Base-by-base conservation (phyloP, 2,888 invertebrate genomes). In the Ormyrus labotus region DNA sequence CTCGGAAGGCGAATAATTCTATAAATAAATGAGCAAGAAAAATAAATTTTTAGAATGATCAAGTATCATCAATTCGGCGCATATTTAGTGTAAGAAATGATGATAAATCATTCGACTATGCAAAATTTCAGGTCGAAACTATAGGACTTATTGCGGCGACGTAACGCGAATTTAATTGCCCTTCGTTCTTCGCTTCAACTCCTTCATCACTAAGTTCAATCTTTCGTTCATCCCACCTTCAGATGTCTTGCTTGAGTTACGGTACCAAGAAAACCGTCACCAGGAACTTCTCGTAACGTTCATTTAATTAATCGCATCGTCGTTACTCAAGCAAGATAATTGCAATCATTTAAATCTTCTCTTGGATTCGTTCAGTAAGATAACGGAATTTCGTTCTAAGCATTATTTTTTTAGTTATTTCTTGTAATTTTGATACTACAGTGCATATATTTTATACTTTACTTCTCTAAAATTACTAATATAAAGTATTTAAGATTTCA, bases 251-350 rank as follows among this genome's bases (percentile, higher is more conserved):
- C 57, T 77, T 71, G 77, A 77, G 70, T 77, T 70, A 77, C 77
- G 70, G 64, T 70, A 34, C 51, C 57, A 57, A 48, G 70, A 70
- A 77, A 70, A 70, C 70, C 67, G 67, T 67, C 78, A 71, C 67
- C 48, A 53, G 34, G 53, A 78, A 78, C 67, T 72, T 78, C 72
- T 55, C 72, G 19, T 78, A 73, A 78, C 55, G 72, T 61, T 78
- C 58, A 55, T 78, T 78, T 73, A 78, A 78, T 78, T 78, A 78
- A 72, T 78, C 67, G 72, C 78, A 78, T 60, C 67, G 58, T 64
- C 70, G 70, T 64, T 70, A 70, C 64, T 72, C 72, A 70, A 67
- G 47, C 61, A 10, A 53, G 72, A 68, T 78, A 67, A 78, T 67
- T 73, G 53, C 60, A 55, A 78, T 60, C 61, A 60, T 53, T 78